phyloP scores from a whole-genome alignment of 1,140 invertebrate genomes.

The Anastrepha obliqua region DNA sequence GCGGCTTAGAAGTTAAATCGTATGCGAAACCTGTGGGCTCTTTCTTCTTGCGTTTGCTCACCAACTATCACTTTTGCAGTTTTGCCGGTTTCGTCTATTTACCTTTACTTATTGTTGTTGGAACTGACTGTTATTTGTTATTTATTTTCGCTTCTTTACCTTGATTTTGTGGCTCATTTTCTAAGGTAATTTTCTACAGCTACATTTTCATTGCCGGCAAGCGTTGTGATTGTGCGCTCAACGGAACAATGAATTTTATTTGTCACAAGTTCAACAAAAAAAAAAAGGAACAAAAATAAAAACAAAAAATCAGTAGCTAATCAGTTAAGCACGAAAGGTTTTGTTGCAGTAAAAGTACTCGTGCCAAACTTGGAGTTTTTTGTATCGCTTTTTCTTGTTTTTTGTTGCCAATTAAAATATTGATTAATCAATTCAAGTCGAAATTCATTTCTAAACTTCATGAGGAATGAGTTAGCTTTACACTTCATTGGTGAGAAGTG shows the following conservation, averaged over 20 bases:
- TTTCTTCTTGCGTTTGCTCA: background rate
- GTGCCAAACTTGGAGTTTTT: background rate
- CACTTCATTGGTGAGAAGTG: background rate
- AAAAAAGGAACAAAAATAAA: background rate
- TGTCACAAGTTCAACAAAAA: slow-evolving; percentile 13
- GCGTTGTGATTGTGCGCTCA: slow-evolving; percentile 14
- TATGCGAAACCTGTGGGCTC: slow-evolving; percentile 2
- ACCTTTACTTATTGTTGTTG: slow-evolving; percentile 39
- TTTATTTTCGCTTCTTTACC: slow-evolving; percentile 28
- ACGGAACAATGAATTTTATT: slow-evolving; percentile 45
- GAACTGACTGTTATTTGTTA: background rate
- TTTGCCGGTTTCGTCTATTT: slow-evolving; percentile 1
- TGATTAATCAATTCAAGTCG: background rate
- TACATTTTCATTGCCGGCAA: slow-evolving; percentile 35
- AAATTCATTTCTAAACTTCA: slow-evolving; percentile 14
- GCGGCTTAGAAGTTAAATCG: slow-evolving; percentile 33
- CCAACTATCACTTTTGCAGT: background rate
- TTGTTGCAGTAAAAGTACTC: background rate
- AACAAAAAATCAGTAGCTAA: background rate
- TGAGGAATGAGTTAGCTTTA: background rate
- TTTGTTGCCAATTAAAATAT: slow-evolving; percentile 30
- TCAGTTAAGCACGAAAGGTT: slow-evolving; percentile 13
- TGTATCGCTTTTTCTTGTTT: background rate
- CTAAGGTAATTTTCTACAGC: background rate
- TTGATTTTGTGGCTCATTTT: slow-evolving; percentile 33